Evolutionary conservation across 2,113 vertebrate species (phyloP).

Genomic region (Varanus salvator): DNA sequence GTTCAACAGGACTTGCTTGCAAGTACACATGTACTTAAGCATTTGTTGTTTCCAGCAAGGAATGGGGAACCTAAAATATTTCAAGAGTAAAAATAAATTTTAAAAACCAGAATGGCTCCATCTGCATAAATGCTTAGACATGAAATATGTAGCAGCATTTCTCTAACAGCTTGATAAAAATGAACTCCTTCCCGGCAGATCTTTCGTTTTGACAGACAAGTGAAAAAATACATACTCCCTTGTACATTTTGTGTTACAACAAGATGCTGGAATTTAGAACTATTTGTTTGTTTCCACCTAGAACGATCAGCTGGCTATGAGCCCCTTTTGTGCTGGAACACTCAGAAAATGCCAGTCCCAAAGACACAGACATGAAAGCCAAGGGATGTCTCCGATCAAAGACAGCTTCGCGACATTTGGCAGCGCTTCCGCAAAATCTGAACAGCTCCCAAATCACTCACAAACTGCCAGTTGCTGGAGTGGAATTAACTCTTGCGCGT

Average conservation of each 20-base stretch:
- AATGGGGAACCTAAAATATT: not conserved
- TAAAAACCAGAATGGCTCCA: too few relatives aligned
- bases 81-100: not conserved
- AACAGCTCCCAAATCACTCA: not conserved
- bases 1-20: not conserved
- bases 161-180: not conserved
- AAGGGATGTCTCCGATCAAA: not conserved
- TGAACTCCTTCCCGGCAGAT: not conserved
- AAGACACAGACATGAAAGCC: not conserved
- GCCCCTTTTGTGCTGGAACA: conserved; percentile 12
- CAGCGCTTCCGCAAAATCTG: not conserved
- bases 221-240: not conserved
- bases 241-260: not conserved
- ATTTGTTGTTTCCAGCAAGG: not conserved
- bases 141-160: not conserved
- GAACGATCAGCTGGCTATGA: conserved; percentile 11
- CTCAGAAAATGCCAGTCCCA: not conserved
- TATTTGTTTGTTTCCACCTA: conserved; percentile 1
- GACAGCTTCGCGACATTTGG: not conserved
- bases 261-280: not conserved
- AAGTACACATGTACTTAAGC: not conserved
- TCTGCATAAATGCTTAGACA: not conserved
- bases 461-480: not conserved
- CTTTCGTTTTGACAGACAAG: conserved; percentile 8
- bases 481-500: not conserved